Base-by-base conservation (phyloP, 2,888 invertebrate genomes). In the Acrocyrtus sp. region DNA sequence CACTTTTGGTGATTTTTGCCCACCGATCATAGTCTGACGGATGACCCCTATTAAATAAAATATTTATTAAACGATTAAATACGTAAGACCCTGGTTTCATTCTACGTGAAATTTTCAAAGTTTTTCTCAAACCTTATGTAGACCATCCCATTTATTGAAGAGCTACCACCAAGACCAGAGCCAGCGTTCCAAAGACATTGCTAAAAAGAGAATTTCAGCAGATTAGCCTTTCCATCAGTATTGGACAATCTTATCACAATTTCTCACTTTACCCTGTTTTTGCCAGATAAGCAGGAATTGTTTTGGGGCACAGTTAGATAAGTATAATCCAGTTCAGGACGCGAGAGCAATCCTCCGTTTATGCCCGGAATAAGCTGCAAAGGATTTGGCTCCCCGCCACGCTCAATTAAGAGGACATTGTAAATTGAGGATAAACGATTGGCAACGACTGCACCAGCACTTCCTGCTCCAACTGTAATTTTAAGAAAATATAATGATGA, bases 141-240 rank as follows among this genome's bases (percentile, higher is more conserved):
- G 51, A 92, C 85, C 90, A 92, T 90, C 81, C 91, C 90, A 84
- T 93, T 93, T 0, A 93, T 83, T 81, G 90, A 88, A 74, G 90
- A 88, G 0, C 90, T 89, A 1, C 94, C 94, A 21, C 93, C 93
- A 39, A 92, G 83, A 66, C 92, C 87, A 84, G 89, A 91, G 4
- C 92, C 92, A 84, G 88, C 87, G 1, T 91, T 88, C 86, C 90
- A 88, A 80, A 84, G 85, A 83, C 90, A 90, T 84, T 85, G 86
- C 91, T 91, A 83, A 62, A 86, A 81, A 48, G 19, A 57, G 43
- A 21, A n/a, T 29, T 56, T 5, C n/a, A 24, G 17, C 17, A 26
- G 5, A 12, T 22, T 22, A 24, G n/a, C 5, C 53, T 53, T 12
- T 10, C 12, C 22, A 39, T 39, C 12, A 39, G 12, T 10, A 10